Evolutionary conservation across 2,888 invertebrate species (phyloP).

Genomic region (Gymnocheta viridis): DNA sequence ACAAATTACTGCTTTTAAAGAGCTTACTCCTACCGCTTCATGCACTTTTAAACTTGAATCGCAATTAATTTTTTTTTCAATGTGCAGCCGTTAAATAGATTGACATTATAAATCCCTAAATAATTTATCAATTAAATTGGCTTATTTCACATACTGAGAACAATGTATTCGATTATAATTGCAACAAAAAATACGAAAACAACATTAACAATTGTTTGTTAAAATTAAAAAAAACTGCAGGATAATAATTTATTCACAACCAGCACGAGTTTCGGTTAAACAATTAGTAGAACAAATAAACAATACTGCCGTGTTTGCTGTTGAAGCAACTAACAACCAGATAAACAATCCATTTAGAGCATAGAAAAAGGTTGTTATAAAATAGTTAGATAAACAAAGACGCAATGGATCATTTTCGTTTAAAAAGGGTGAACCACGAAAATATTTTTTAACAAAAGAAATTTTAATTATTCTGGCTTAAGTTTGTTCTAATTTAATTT

Average conservation of each 20-base stretch:
- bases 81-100: background rate
- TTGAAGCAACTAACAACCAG: background rate
- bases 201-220: background rate
- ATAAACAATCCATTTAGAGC: background rate
- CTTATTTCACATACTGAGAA: background rate
- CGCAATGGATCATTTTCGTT: too few species aligned
- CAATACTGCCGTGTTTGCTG: background rate
- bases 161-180: background rate
- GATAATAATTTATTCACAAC: constrained; percentile 28
- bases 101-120: constrained; percentile 10
- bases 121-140: constrained; percentile 14
- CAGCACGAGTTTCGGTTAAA: constrained; percentile 13
- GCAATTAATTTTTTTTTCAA: background rate
- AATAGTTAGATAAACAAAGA: background rate
- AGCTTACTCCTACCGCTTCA: background rate
- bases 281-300: background rate
- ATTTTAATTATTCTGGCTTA: too few species aligned
- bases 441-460: too few species aligned
- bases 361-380: background rate
- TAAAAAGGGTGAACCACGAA: background rate
- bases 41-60: background rate
- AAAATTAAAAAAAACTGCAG: background rate
- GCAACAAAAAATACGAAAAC: background rate
- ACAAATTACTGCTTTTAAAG: background rate
- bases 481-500: too few species aligned